Evolutionary conservation across 2,888 invertebrate genomes (phyloP), one percentile per base, ranked within the genome.

Genomic region (Synergus itoensis): DNA sequence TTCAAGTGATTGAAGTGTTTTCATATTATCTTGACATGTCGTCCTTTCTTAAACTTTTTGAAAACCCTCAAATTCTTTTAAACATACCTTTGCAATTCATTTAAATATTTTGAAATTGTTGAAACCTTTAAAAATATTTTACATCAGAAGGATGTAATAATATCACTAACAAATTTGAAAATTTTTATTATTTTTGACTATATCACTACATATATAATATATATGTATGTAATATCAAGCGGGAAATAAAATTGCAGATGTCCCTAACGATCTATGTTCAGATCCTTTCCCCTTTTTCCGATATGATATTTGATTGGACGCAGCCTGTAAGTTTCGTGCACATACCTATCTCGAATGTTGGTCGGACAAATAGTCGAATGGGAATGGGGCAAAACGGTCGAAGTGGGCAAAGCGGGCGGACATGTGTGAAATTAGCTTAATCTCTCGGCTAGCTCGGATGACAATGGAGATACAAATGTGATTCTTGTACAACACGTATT

Each of bases 351-450:
- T 48, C 53, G 9, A 36, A 53, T 36, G 36, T 73, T 65, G 41
- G 41, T 48, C 48, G n/a, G 63, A 36, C 36, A 60, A 77, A 45
- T 62, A 78, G 79, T 53, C 77, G 76, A 80, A 76, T 67, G 67
- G 69, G 81, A 79, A 64, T 79, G 67, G 65, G 78, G 67, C 78
- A 60, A 80, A 83, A 85, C 87, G 87, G 88, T 90, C 88, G 91
- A 36, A 28, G 28, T 28, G 28, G 28, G 75, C 78, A 60, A 80
- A 83, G 85, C 87, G 87, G 88, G 90, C 88, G 91, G 90, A 92
- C 92, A 92, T 92, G 92, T 92, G 92, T 92, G 92, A 92, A 92
- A 92, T 92, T 92, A 92, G 92, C 92, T 92, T 92, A 92, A 92
- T 92, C 92, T 92, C 90, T 88, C 89, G 87, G 89, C 89, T 92